Percentiles rank a stretch among this genome's conserved stretches.
Conservation (phyloP, 2,888 invertebrate species). For the Ferdinandea cuprea region DNA sequence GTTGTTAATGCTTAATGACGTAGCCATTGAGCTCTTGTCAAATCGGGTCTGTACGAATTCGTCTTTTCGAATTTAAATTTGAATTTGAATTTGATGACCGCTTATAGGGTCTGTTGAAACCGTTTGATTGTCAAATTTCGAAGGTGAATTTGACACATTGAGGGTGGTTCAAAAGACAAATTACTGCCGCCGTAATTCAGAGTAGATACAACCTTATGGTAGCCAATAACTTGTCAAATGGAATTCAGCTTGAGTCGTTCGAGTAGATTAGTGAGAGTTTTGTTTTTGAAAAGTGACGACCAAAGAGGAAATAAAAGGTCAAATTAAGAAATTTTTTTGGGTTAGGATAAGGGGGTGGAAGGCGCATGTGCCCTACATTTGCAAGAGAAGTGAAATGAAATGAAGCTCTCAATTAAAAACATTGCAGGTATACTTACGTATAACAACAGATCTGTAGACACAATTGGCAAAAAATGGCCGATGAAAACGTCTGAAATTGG, state of each 20-base stretch:
- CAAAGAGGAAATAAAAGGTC: background rate
- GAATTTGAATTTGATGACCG: background rate
- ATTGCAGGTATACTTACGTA: too few species aligned
- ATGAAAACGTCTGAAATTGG: too few species aligned
- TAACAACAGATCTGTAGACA: too few species aligned
- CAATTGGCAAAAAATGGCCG: too few species aligned
- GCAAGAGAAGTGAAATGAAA: too few species aligned
- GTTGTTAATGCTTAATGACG: slow-evolving; percentile 61
- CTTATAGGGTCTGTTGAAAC: background rate
- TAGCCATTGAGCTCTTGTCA: slow-evolving; percentile 59
- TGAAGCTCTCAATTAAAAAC: too few species aligned
- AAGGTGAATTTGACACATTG: slow-evolving; percentile 38
- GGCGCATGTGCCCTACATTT: too few species aligned
- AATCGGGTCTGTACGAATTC: slow-evolving; percentile 24
- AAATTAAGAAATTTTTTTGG: background rate
- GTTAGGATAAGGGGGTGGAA: too few species aligned
- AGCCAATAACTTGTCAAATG: slow-evolving; percentile 38
- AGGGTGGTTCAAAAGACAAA: slow-evolving; percentile 58
- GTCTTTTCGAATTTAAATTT: background rate
- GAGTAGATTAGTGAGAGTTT: slow-evolving; percentile 23
- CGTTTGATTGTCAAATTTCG: slow-evolving; percentile 26
- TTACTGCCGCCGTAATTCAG: slow-evolving; percentile 45
- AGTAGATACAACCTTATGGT: slow-evolving; percentile 14
- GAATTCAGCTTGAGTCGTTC: slow-evolving; percentile 14
- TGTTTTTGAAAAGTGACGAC: slow-evolving; percentile 2